Evolutionary conservation across 1,140 invertebrate species (phyloP), one percentile per base, ranked within the genome.

Genomic region (Neuroterus valhalla): DNA sequence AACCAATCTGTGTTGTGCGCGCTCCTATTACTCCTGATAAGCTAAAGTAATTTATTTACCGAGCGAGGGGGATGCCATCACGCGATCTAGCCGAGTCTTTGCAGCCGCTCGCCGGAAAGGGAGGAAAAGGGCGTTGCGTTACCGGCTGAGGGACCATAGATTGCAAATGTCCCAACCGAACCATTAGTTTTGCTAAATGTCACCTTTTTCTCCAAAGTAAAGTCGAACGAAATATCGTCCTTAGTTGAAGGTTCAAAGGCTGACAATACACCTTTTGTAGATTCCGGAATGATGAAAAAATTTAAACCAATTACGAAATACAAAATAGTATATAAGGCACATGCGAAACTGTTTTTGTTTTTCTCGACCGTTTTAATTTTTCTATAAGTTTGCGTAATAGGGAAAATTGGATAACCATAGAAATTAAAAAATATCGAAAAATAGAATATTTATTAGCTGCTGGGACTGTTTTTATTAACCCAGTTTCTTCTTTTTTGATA

Each of bases 31-130:
- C 85, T 88, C 81, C 85, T 83, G 86, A 89, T 89, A 90, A 90
- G 81, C 86, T 83, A 83, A 82, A 85, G 87, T 88, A 89, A 90
- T 90, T 90, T 89, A 90, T 90, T 89, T 89, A 86, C 84, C 84
- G 74, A 84, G 79, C 82, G 74, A 77, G 84, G 79, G 84, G 79
- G 84, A 89, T 89, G 87, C 86, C 87, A 89, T 88, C 88, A 88
- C 87, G 88, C 89, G 86, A 89, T 83, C 78, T 68, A 72, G 77
- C 77, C 74, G 70, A 75, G 69, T 73, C 84, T 79, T 80, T 76
- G 73, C 52, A 78, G 69, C 68, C 74, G 72, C 72, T 70, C 72
- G 70, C 26, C 50, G 62, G 31, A 75, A 80, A 74, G 77, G 75
- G 71, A 71, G 23, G 66, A 66, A 72, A 66, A 71, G 52, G 44